Base-by-base conservation (phyloP, 2,113 vertebrate genomes). In the Oreochromis tanganicae region DNA sequence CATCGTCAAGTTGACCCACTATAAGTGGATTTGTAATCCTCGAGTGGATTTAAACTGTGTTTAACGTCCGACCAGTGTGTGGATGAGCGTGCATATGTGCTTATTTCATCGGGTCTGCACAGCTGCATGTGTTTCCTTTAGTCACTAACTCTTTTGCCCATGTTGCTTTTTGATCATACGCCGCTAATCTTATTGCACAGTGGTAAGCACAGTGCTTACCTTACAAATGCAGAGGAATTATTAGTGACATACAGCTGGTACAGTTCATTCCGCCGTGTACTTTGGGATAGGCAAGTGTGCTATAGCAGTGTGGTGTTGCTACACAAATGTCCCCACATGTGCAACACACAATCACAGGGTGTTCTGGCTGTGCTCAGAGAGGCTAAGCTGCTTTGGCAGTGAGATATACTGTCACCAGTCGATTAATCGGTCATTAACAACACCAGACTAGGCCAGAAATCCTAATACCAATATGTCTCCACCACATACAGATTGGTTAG, bases 11-110 rank as follows among this genome's bases (percentile, higher is more conserved):
- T 86, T 93, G 94, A 95, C 93, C 92, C 83, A 90, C 85, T 92
- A 82, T 93, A 95, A 95, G 93, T 95, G 93, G 95, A 94, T 94
- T 94, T 95, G 93, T 95, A 94, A 95, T 95, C 95, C 93, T 92
- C 19, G 27, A 92, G 91, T 94, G 90, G 93, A 95, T 95, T 95
- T 94, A 90, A 94, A 94, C 91, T 91, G 92, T 94, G 94, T 95
- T 93, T 93, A 94, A 90, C 81, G 91, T 91, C 92, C 38, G 16
- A 84, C 82, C 43, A 29, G 29, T 80, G 81, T 90, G 81, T 87
- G 86, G 73, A 80, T 59, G 87, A 87, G 83, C 4, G 50, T 91
- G 88, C 41, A 52, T 43, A 7, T 80, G 29, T 85, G 90, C 75
- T 87, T 88, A 75, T 91, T 48, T 89, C 61, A 88, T 88, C 43